Evolutionary conservation across 2,888 invertebrate genomes (phyloP).

Genomic region (Callyntrura guangdongensis): DNA sequence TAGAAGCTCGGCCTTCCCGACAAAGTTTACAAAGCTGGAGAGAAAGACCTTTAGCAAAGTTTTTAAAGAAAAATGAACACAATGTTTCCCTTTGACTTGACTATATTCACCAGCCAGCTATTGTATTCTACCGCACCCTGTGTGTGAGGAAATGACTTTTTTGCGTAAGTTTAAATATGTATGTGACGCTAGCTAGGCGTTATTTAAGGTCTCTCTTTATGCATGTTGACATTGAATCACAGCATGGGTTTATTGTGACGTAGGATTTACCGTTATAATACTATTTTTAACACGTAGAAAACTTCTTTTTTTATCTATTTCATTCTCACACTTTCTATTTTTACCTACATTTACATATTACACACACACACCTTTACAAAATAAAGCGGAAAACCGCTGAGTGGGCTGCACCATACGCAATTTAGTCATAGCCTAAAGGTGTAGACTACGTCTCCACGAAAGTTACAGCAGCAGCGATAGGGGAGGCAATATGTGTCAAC

Average conservation of each 20-base stretch:
- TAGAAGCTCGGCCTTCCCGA: too few relatives aligned
- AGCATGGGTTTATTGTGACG: neutral
- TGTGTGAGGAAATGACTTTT: slow-evolving; percentile 19
- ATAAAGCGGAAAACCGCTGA: too few relatives aligned
- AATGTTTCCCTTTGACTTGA: neutral
- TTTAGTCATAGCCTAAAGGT: slow-evolving; percentile 43
- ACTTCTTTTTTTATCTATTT: slow-evolving; percentile 22
- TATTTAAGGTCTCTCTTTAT: slow-evolving; percentile 13
- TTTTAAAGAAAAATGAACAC: neutral
- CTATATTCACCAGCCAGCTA: neutral
- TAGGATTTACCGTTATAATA: slow-evolving; percentile 20
- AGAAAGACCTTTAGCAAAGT: neutral
- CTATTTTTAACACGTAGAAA: slow-evolving; percentile 33
- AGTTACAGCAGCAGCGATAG: slow-evolving; percentile 43
- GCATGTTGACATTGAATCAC: slow-evolving; percentile 47
- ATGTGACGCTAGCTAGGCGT: neutral
- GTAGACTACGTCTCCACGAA: slow-evolving; percentile 1
- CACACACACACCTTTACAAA: neutral
- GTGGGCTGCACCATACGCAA: neutral
- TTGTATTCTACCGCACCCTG: neutral
- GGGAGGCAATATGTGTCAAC: slow-evolving; percentile 52
- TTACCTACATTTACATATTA: neutral
- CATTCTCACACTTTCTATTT: slow-evolving; percentile 1
- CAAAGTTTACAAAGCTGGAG: too few relatives aligned
- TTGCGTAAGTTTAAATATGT: slow-evolving; percentile 28